Conservation (phyloP, 2,888 invertebrate species). For the Blastobasis lacticolella region DNA sequence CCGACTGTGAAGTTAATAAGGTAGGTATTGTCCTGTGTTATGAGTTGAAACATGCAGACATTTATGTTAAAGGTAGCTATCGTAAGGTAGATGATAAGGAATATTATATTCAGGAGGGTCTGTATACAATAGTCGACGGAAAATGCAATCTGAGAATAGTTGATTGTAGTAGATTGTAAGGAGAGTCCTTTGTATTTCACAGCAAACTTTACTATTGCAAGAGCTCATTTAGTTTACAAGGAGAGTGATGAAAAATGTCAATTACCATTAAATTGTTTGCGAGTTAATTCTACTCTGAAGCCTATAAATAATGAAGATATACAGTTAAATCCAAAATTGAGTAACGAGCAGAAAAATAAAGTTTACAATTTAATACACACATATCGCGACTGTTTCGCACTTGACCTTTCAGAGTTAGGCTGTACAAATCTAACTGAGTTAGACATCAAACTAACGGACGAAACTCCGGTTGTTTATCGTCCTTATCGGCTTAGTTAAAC, state of each 20-base stretch:
- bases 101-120: constrained; percentile 1
- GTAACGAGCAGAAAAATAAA: neutral
- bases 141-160: neutral
- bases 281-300: neutral
- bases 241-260: neutral
- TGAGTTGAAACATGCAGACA: neutral
- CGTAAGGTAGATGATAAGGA: neutral
- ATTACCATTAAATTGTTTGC: neutral
- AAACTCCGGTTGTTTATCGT: constrained; percentile 1
- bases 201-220: neutral
- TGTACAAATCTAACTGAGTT: constrained; percentile 1
- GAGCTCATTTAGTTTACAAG: neutral
- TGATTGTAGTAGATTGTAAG: neutral
- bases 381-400: constrained; percentile 1
- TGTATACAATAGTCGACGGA: neutral
- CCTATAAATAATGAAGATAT: neutral
- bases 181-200: neutral
- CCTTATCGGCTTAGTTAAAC: constrained; percentile 3
- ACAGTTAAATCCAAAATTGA: neutral
- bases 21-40: neutral
- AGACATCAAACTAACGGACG: constrained; percentile 1
- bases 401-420: constrained; percentile 1
- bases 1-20: neutral
- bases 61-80: constrained; percentile 2
- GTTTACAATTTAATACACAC: neutral